Evolutionary conservation across 2,888 invertebrate genomes (phyloP), one percentile per base, ranked within the genome.

Genomic region (Dyspetes luteomarginatus): DNA sequence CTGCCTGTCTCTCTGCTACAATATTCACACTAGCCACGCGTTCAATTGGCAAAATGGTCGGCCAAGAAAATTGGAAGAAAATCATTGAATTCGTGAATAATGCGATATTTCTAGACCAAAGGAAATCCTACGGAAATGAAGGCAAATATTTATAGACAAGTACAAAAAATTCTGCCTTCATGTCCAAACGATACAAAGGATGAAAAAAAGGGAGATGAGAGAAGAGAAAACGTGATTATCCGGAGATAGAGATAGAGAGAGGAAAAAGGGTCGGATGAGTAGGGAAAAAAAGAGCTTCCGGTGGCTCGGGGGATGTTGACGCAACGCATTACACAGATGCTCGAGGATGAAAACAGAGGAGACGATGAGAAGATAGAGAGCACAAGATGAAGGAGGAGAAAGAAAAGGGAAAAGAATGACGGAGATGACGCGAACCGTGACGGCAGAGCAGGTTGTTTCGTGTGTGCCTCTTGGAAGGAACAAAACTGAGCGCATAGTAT

Each of bases 281-380:
- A 19, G 30, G 48, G 28, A 43, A 30, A 73, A 76, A 76, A 81
- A 73, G 68, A 68, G 67, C 56, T 81, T 76, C 72, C 80, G 79
- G 67, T 73, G 28, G 73, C 12, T 26, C 24, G 28, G 45, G 26
- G 36, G 83, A 86, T 88, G 87, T 89, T 89, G 89, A 87, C 88
- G 85, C 64, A 89, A 87, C 86, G 85, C 83, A 88, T 88, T 88
- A 89, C 84, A 84, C 87, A 84, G 88, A 85, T 87, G 87, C 88
- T 85, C 83, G 84, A 77, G 82, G 84, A 73, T 52, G 77, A 81
- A 48, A 73, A 72, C 73, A 26, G 68, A 64, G 62, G 45, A 56
- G 76, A 28, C 36, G 50, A 36, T 55, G 74, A 74, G 17, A 30
- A 62, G 41, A 55, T 17, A 26, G 62, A 64, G 55, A n/a, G 62